Conservation (phyloP, 1,140 invertebrate genomes). For the Oncopodura yosiiana region DNA sequence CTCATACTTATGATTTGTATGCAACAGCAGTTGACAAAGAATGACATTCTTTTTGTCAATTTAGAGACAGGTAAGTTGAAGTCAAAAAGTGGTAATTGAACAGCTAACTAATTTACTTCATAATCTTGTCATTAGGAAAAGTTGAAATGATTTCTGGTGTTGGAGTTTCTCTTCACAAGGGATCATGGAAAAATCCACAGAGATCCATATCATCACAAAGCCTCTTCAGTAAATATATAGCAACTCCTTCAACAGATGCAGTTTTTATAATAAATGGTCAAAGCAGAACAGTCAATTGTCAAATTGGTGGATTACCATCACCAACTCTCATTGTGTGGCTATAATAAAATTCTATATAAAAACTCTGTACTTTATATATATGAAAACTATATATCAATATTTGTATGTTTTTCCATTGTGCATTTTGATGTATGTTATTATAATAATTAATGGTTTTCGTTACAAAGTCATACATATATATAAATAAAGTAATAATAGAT, state of each 20-base stretch:
- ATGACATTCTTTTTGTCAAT: slow-evolving; percentile 63
- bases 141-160: slow-evolving; percentile 70
- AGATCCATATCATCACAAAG: slow-evolving; percentile 59
- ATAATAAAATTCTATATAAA: slow-evolving; percentile 12
- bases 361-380: neutral
- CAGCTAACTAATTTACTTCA: neutral
- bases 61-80: slow-evolving; percentile 52
- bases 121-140: slow-evolving; percentile 47
- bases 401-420: neutral
- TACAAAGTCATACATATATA: too few species aligned
- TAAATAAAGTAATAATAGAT: too few species aligned
- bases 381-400: neutral
- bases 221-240: slow-evolving; percentile 64
- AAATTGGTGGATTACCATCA: slow-evolving; percentile 58
- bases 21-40: slow-evolving; percentile 62
- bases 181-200: slow-evolving; percentile 57
- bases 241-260: slow-evolving; percentile 60
- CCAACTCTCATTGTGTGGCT: slow-evolving; percentile 59
- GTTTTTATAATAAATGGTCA: slow-evolving; percentile 64
- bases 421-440: neutral
- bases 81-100: neutral
- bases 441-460: too few species aligned
- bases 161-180: slow-evolving; percentile 46
- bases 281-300: slow-evolving; percentile 64
- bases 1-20: slow-evolving; percentile 66